phyloP scores from a whole-genome alignment of 2,113 vertebrate genomes.

The Parotia lawesii region DNA sequence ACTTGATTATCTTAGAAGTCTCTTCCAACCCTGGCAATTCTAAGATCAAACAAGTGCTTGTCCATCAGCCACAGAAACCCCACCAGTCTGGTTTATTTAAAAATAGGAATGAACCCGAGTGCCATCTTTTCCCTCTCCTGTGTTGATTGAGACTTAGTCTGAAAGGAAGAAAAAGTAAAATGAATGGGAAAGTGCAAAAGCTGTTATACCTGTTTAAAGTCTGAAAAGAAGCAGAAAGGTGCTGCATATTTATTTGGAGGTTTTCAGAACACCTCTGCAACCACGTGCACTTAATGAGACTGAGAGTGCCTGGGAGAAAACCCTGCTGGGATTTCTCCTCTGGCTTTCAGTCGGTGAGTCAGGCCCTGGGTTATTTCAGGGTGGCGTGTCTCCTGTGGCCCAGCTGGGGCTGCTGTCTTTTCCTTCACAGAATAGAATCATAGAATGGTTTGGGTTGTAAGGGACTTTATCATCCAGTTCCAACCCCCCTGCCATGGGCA shows the following conservation, averaged over 20 bases:
- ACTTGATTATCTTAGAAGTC: not conserved
- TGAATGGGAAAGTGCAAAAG: not conserved
- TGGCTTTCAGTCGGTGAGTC: not conserved
- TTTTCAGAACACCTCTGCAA: not conserved
- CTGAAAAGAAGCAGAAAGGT: not conserved
- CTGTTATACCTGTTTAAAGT: not conserved
- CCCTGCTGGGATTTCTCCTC: not conserved
- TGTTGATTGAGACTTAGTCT: not conserved
- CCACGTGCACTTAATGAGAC: not conserved
- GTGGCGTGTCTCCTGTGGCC: fast-evolving
- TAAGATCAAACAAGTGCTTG: not conserved
- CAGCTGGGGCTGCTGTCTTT: not conserved
- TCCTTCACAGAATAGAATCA: not conserved
- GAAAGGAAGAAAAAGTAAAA: not conserved
- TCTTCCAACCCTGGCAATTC: not conserved
- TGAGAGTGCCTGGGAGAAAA: not conserved
- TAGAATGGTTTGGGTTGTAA: not conserved
- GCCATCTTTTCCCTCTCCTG: not conserved
- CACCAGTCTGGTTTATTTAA: not conserved
- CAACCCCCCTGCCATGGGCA: not conserved
- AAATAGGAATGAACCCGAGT: fast-evolving
- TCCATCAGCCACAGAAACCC: not conserved
- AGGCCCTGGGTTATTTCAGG: not conserved
- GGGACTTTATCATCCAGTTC: not conserved
- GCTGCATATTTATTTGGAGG: not conserved